Base-by-base conservation (phyloP, 1,140 invertebrate species). In the Hestina assimilis region DNA sequence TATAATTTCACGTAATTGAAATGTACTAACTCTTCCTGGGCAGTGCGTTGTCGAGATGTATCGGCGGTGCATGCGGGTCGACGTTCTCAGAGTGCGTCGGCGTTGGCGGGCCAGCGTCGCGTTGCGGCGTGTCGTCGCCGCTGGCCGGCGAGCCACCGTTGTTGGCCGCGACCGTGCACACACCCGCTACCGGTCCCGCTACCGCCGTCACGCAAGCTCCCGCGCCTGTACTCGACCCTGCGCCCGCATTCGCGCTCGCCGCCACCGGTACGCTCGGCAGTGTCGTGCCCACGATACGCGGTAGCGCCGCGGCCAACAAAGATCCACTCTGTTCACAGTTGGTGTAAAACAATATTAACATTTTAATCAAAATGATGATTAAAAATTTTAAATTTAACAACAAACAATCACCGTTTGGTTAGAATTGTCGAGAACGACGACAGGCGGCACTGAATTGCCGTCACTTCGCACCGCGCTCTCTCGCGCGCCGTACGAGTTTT, bases 281-380 rank as follows among this genome's bases (percentile, higher is more conserved):
- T 70, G n/a, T n/a, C 24, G 91, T 90, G 29, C 92, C 93, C 66
- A 92, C 89, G 72, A 94, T 89, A 21, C 93, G 91, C 42, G 93
- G 94, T 84, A 94, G 87, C 48, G 93, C 93, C 77, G 92, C 93
- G 56, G 93, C 92, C 75, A 94, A 79, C 28, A 83, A 50, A 1
- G 83, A 83, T 1, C 80, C 80, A 12, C 74, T 83, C 81, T 84
- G 59, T 23, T 43, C 17, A 29, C 15, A 15, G 3, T 28, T n/a
- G n/a, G 8, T 8, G 24, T 28, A 6, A 28, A 40, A 26, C 9
- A 23, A 19, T 31, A 14, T 11, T 38, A 35, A 23, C 12, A 23
- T 14, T 15, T 50, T 50, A 57, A 12, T 41, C 24, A 51, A 29
- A 24, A 28, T 35, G 28, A 24, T 28, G 11, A 9, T 26, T 21